Evolutionary conservation across 2,888 invertebrate species (phyloP), one percentile per base, ranked within the genome.

Genomic region (Rhorus exstirpatorius): DNA sequence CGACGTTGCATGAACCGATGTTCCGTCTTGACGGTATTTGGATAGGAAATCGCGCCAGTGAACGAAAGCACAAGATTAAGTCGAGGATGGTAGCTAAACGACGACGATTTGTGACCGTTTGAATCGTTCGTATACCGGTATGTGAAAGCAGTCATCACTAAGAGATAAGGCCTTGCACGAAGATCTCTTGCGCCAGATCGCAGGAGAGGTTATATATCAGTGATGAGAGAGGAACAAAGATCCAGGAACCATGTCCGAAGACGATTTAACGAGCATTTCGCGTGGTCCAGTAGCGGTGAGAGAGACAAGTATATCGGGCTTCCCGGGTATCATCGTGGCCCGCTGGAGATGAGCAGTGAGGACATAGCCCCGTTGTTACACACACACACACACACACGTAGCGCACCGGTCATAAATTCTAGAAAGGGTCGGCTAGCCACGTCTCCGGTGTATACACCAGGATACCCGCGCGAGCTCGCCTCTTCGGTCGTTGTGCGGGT

Each of bases 201-300:
- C 35, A 19, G 60, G 24, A 38, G 21, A 41, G 44, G 41, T 51
- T 51, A 53, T 19, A 46, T 78, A 51, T 68, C 72, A 35, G 46
- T 35, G 24, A 12, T 12, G 24, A 63, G 24, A 63, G 55, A 46
- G 65, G 31, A 55, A 55, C 17, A 53, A 71, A 77, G 81, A 81
- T 72, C n/a, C n/a, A 77, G 72, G 71, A 72, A 81, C 51, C 81
- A 67, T 76, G 70, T n/a, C 81, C 83, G 75, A 75, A 76, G 81
- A 78, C 83, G 78, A 83, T 83, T 81, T 83, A 81, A 83, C 83
- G 83, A 83, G 70, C 75, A 61, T 83, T 83, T 83, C 79, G 81
- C 81, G 83, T 81, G 79, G 83, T 83, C 76, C 81, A 68, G n/a
- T n/a, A n/a, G 65, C 67, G 58, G 49, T 8, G 46, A 46, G 58